Evolutionary conservation across 2,797 vertebrate genomes (phyloP), one percentile per base, ranked within the genome.

Genomic region (Lophius americanus): DNA sequence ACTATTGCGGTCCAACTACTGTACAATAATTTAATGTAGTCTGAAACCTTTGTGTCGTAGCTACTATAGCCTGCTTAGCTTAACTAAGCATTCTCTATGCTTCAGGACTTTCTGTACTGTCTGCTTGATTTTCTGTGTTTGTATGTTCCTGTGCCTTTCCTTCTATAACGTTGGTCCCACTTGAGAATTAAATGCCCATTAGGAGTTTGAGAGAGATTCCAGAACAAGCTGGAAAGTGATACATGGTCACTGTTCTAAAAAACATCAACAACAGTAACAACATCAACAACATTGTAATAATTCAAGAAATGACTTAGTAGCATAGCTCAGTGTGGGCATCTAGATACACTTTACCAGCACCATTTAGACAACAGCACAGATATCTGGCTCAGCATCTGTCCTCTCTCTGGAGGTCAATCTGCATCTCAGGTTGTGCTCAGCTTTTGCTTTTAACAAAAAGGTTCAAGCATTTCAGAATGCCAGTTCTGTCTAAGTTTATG

Each of bases 11-110:
- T 88, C 76, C 79, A 87, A 85, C 81, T 85, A 81, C 86, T 89
- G 87, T 90, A 87, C 68, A 78, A 89, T 85, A 69, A 90, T 89
- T 90, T 91, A 53, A 86, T 90, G 90, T 87, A 79, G 85, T 88
- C 79, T 79, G 73, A 80, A 88, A 90, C 80, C 75, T 91, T 91
- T 86, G 90, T 92, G 90, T 91, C 85, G 91, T 92, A 92, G 90
- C 89, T 92, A 89, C 85, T 88, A 90, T 92, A 92, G 91, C 90
- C 89, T 87, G 89, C 87, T 90, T 91, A 90, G 88, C 89, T 88
- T 87, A 88, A 83, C 85, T 91, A 91, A 90, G 91, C 90, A 85
- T 91, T 91, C 87, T 89, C 82, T 90, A 83, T 82, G 90, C 89
- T 92, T 91, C 90, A 91, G 91, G 91, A 91, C 89, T 91, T 83